phyloP scores from a whole-genome alignment of 2,888 invertebrate genomes.

The Trypoxylon attenuatum region DNA sequence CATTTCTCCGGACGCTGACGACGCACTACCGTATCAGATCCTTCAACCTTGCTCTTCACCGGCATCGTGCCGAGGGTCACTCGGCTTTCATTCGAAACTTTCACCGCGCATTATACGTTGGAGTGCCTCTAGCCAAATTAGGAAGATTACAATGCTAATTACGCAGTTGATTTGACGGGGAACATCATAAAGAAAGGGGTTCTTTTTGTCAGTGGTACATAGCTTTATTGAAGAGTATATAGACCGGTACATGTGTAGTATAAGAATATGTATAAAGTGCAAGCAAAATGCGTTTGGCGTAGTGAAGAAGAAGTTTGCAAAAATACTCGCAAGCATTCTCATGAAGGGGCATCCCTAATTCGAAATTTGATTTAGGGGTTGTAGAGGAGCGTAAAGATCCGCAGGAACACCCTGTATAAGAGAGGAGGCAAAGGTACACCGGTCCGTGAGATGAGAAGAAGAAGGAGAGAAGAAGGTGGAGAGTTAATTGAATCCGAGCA shows the following conservation, averaged over 20 bases:
- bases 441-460: constrained; percentile 64
- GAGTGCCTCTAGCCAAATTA: no score
- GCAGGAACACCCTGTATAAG: constrained; percentile 62
- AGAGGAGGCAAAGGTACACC: constrained; percentile 59
- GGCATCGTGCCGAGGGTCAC: background rate
- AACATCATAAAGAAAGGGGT: no score
- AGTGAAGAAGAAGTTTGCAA: no score
- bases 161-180: no score
- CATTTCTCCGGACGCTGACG: constrained; percentile 36
- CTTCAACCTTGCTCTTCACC: constrained; percentile 6
- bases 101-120: background rate
- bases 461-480: constrained; percentile 67
- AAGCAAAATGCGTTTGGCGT: no score
- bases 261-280: no score
- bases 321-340: no score
- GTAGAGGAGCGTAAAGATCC: no score
- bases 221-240: no score
- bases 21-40: constrained; percentile 13
- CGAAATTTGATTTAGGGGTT: background rate
- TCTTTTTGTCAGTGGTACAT: no score
- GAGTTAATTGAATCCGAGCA: constrained; percentile 74
- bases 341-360: background rate
- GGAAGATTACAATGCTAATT: no score
- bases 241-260: no score
- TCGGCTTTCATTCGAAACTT: constrained; percentile 15